Evolutionary conservation across 2,113 vertebrate species (phyloP).

Genomic region (Psittacara wagleri): DNA sequence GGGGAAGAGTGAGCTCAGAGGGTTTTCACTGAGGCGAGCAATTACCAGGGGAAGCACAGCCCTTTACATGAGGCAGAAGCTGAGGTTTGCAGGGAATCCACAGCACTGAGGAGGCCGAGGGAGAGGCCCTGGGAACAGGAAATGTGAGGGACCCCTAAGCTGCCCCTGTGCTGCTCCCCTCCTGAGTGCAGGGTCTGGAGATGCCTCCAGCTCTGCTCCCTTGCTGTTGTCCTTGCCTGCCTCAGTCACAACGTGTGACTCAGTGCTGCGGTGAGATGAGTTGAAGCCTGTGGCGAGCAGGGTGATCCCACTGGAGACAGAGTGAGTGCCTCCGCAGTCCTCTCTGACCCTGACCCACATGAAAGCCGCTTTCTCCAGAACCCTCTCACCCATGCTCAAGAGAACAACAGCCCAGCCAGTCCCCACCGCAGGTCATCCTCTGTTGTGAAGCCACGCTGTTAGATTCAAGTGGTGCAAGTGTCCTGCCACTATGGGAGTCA

Average conservation of each 20-base stretch:
- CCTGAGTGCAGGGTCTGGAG: not conserved
- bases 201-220: not conserved
- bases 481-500: not conserved
- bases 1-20: not conserved
- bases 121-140: not conserved
- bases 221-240: not conserved
- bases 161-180: not conserved
- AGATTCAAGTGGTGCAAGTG: not conserved
- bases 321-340: not conserved
- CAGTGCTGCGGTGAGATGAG: not conserved
- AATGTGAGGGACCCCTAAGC: not conserved
- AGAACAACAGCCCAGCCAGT: not conserved
- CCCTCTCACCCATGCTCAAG: not conserved
- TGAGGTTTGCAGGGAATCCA: not conserved
- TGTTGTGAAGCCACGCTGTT: not conserved
- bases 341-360: not conserved
- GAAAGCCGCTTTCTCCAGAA: not conserved
- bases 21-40: not conserved
- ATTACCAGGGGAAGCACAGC: not conserved
- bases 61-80: not conserved
- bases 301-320: not conserved
- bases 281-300: not conserved
- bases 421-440: not conserved
- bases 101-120: not conserved
- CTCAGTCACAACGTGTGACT: not conserved